Conservation (phyloP, 92 coral and sea anemone species). For the Epizoanthus rinbou region DNA sequence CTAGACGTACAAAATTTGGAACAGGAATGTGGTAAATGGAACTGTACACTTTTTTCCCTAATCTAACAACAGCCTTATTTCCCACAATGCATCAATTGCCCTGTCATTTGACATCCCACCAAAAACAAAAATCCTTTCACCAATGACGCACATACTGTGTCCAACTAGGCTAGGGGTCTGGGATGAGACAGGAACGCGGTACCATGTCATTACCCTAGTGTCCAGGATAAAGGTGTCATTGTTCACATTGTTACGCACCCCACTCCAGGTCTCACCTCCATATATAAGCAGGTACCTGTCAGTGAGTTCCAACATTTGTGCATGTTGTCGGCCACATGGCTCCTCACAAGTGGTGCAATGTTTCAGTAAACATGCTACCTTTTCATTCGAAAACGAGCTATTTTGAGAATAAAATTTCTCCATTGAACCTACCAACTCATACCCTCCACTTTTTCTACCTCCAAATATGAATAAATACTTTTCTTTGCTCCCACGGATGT, state of each 20-base stretch:
- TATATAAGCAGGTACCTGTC: constrained; percentile 68
- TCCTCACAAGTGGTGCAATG: constrained; percentile 68
- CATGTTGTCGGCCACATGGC: constrained; percentile 88
- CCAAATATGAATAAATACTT: constrained; percentile 82
- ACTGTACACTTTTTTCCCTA: no score
- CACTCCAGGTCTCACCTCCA: constrained; percentile 98
- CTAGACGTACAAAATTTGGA: no score
- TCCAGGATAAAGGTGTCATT: constrained; percentile 79
- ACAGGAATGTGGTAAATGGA: no score
- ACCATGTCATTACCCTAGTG: constrained; percentile 73
- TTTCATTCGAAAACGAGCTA: constrained; percentile 42
- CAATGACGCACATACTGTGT: constrained; percentile 73
- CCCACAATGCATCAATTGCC: constrained; percentile 59
- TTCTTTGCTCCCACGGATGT: constrained; percentile 66
- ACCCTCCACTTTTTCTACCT: constrained; percentile 90
- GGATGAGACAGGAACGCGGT: constrained; percentile 32
- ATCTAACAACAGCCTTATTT: no score
- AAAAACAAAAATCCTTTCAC: constrained; percentile 72
- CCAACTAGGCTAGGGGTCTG: constrained; percentile 89
- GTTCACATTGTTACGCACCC: constrained; percentile 93
- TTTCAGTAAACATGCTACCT: constrained; percentile 51
- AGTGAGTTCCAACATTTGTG: constrained; percentile 63
- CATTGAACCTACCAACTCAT: constrained; percentile 80
- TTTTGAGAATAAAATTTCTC: constrained; percentile 44
- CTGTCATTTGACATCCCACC: constrained; percentile 78